Base-by-base conservation (phyloP, 2,113 vertebrate genomes). In the Osmerus eperlanus region DNA sequence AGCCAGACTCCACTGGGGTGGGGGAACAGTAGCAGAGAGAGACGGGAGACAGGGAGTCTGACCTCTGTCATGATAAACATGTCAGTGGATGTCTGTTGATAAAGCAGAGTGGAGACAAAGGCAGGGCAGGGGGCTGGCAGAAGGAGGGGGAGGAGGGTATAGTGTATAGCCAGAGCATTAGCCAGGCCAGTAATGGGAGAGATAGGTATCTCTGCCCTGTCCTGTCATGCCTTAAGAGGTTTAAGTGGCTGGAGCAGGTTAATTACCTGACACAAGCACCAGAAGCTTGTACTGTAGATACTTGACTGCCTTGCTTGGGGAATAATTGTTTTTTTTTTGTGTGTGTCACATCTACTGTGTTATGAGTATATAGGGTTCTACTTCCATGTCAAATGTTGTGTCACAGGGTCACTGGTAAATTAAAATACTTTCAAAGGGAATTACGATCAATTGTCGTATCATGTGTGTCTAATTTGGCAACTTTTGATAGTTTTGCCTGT, bases 11-110 rank as follows among this genome's bases (percentile, higher is more conserved):
- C 47, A 70, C 54, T 68, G 69, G 21, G 2, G 69, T 54, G 77
- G 79, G 58, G 66, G 47, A 82, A 81, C 78, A 76, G 85, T 73
- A 85, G 83, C 78, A 54, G 7, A 19, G 75, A 47, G 28, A 19
- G 41, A 32, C 36, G 58, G 54, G 71, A 84, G 84, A 80, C 79
- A 66, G 71, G 72, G 64, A 71, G 82, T 83, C 82, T 87, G 86
- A 85, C 82, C 77, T 74, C 66, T 19, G 67, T 58, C 74, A 28
- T 73, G 70, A 86, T 79, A 84, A 84, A 84, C 75, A 67, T 76
- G 83, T 80, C 80, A 77, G 81, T 67, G 53, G 55, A 65, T 63
- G 72, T 80, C 76, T 81, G 64, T 74, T 78, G 75, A 77, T 81
- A 83, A 79, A 9, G 54, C 29, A 54, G 62, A 71, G 15, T 60